Evolutionary conservation across 2,113 vertebrate genomes (phyloP).

Genomic region (Alectura lathami): DNA sequence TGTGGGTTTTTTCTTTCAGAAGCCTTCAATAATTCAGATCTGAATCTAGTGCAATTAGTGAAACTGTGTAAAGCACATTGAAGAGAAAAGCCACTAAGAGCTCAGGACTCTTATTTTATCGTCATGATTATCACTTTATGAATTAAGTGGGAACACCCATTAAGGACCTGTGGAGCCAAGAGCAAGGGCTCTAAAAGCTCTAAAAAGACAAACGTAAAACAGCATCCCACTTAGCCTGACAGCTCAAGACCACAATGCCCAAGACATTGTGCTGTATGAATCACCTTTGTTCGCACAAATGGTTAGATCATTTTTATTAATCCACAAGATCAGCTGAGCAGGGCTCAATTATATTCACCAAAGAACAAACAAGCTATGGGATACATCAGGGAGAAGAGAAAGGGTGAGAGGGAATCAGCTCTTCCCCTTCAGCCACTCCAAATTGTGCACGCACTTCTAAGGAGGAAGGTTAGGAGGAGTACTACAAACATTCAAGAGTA

Average conservation of each 20-base stretch:
- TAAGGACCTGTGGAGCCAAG: not conserved
- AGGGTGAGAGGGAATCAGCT: not conserved
- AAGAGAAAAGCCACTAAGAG: not conserved
- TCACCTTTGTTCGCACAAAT: not conserved
- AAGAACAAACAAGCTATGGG: not conserved
- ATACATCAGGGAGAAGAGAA: not conserved
- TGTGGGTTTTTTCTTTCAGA: not conserved
- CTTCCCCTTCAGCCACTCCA: not conserved
- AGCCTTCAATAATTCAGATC: not conserved
- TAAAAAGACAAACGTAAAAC: not conserved
- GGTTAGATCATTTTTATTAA: not conserved
- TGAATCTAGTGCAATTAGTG: slow-evolving; percentile 1
- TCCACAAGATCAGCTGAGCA: not conserved
- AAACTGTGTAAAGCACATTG: not conserved
- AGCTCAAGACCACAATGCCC: not conserved
- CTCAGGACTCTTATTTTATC: not conserved
- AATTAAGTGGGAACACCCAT: not conserved
- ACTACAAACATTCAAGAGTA: not conserved
- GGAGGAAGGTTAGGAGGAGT: not conserved
- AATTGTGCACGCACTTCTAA: not conserved
- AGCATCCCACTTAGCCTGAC: not conserved
- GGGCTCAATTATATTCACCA: not conserved
- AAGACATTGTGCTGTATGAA: not conserved
- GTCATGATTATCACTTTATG: not conserved
- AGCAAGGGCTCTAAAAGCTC: not conserved